phyloP scores from a whole-genome alignment of 2,888 invertebrate species.

The Cryptophagus acutangulus region DNA sequence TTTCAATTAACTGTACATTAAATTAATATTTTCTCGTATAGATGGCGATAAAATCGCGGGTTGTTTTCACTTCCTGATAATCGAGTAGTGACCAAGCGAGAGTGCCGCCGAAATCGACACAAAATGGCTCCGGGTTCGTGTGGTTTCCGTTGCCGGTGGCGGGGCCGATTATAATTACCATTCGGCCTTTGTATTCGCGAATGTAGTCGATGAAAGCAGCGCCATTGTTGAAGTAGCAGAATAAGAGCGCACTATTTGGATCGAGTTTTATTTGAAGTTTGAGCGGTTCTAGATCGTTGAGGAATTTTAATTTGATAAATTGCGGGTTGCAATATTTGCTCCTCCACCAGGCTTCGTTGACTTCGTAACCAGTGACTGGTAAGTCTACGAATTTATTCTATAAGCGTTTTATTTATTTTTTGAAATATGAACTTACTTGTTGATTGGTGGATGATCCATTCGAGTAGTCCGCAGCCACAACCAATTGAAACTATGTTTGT shows the following conservation, averaged over 20 bases:
- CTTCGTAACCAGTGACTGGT: slow-evolving; percentile 64
- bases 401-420: slow-evolving; percentile 6
- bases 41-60: slow-evolving; percentile 62
- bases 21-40: slow-evolving; percentile 45
- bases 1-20: slow-evolving; percentile 4
- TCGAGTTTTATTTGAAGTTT: slow-evolving; percentile 30
- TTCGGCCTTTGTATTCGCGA: slow-evolving; percentile 56
- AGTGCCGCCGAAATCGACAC: slow-evolving; percentile 47
- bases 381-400: slow-evolving; percentile 27
- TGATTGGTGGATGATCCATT: slow-evolving; percentile 68
- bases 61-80: slow-evolving; percentile 56
- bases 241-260: slow-evolving; percentile 58
- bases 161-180: slow-evolving; percentile 73
- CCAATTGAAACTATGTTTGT: slow-evolving; percentile 63
- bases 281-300: slow-evolving; percentile 15
- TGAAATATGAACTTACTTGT: slow-evolving; percentile 51
- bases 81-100: slow-evolving; percentile 54
- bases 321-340: slow-evolving; percentile 68
- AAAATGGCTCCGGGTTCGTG: slow-evolving; percentile 68
- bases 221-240: slow-evolving; percentile 77
- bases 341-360: slow-evolving; percentile 77
- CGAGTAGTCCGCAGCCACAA: slow-evolving; percentile 76
- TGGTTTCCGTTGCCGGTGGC: slow-evolving; percentile 57
- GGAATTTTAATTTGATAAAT: slow-evolving; percentile 62
- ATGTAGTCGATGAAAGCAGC: slow-evolving; percentile 66